A percentile compares a stretch with the other conserved stretches of the same genome.
Conservation (phyloP, 2,113 vertebrate species). For the Chionodraco myersi region DNA sequence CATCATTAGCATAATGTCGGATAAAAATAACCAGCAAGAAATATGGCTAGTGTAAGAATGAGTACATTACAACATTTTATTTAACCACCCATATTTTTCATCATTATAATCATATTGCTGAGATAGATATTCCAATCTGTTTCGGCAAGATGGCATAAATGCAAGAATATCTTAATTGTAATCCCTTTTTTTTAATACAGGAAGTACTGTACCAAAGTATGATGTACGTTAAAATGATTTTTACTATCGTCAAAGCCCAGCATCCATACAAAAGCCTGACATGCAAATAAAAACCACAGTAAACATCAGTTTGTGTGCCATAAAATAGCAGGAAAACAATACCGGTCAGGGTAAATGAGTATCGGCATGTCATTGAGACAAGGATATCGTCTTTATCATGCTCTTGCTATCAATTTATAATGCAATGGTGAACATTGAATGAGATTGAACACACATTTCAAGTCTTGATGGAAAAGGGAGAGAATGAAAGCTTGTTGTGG, state of each 20-base stretch:
- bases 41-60: not conserved
- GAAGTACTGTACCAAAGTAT: no score
- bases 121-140: not conserved
- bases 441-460: no score
- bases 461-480: no score
- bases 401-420: not conserved
- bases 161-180: not conserved
- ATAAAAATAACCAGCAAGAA: not conserved
- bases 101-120: no score
- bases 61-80: no score
- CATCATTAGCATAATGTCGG: not conserved
- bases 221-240: not conserved
- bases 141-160: not conserved
- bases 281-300: constrained; percentile 16
- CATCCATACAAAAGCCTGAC: not conserved
- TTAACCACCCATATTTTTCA: not conserved
- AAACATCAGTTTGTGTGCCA: not conserved
- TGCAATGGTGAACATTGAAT: no score
- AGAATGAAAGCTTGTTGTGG: no score
- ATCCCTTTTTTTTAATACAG: not conserved
- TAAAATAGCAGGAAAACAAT: not conserved
- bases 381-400: not conserved
- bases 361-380: not conserved
- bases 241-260: not conserved
- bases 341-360: not conserved